Percentiles rank a stretch among this genome's conserved stretches.
Evolutionary conservation across 2,797 vertebrate species (phyloP).

Genomic region (Sciurus carolinensis): DNA sequence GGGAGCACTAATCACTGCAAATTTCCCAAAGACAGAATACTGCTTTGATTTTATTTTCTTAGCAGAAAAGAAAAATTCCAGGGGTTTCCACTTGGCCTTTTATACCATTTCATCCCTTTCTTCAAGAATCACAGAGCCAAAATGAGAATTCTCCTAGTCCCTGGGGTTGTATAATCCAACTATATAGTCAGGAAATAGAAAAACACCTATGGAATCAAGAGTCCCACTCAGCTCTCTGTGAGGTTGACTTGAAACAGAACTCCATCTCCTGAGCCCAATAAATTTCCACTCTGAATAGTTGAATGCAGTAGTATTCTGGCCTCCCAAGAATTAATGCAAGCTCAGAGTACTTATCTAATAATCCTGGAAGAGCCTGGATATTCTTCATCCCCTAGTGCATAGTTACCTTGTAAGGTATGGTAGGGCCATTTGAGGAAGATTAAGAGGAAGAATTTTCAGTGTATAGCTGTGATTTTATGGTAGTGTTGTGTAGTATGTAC

Average conservation of each 20-base stretch:
- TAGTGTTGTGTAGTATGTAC: neutral
- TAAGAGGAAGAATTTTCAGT: neutral
- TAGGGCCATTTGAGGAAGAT: neutral
- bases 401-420: neutral
- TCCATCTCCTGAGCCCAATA: neutral
- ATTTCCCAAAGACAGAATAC: slow-evolving; percentile 3
- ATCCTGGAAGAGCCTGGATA: neutral
- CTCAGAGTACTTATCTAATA: neutral
- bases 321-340: neutral
- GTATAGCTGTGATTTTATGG: neutral
- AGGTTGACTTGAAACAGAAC: neutral
- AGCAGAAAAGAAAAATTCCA: slow-evolving; percentile 45
- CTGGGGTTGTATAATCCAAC: neutral
- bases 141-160: neutral
- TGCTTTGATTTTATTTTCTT: slow-evolving; percentile 51
- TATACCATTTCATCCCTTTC: neutral
- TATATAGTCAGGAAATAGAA: neutral
- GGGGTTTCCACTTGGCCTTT: neutral
- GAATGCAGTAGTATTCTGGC: neutral
- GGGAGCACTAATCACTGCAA: slow-evolving; percentile 27
- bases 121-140: slow-evolving; percentile 15
- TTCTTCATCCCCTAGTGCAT: neutral
- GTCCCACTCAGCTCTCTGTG: neutral
- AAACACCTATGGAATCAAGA: neutral
- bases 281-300: neutral